Base-by-base conservation (phyloP, 2,113 vertebrate species). In the Stigmatopora nigra region DNA sequence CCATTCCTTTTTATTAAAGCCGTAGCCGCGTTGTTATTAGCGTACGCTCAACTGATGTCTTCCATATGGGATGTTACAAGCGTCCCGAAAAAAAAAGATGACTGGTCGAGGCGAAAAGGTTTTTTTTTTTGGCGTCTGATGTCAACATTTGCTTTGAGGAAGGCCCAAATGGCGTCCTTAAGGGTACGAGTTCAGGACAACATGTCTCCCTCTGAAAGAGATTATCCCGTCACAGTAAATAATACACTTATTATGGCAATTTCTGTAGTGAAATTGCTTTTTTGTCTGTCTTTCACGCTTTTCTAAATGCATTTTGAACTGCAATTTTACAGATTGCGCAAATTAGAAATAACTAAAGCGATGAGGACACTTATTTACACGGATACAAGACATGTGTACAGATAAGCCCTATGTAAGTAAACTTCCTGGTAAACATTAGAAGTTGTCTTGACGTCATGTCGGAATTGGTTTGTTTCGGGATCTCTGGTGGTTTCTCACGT, bases 1-100 rank as follows among this genome's bases (percentile, higher is more conserved):
- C 84, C 86, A 87, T 87, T 83, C 84, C 80, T 81, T 83, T 90
- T 86, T 85, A 89, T 88, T 88, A 83, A 87, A 84, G 68, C 78
- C 81, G 57, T 71, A 79, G 83, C 89, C 81, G 72, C 76, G 76
- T 83, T 87, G 86, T 88, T 87, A 89, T 89, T 88, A 89, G 80
- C 78, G 76, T 75, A 69, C 60, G 73, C 78, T 69, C 79, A 78
- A 69, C 0, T 88, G 84, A 90, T 90, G 70, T 75, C 80, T 89
- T 86, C 89, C 89, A 89, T 86, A 88, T 90, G 89, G 73, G 80
- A 83, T 75, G 76, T 73, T 81, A 67, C 79, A 69, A 65, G 68
- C 78, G 69, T 82, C 79, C 72, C 55, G 38, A 61, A 58, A 55
- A 73, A 73, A 72, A 66, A 72, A 66, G 71, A 71, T 36, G 68